A percentile compares a stretch with the other conserved stretches of the same genome.
Evolutionary conservation across 2,113 vertebrate genomes (phyloP).

Genomic region (Progne subis): DNA sequence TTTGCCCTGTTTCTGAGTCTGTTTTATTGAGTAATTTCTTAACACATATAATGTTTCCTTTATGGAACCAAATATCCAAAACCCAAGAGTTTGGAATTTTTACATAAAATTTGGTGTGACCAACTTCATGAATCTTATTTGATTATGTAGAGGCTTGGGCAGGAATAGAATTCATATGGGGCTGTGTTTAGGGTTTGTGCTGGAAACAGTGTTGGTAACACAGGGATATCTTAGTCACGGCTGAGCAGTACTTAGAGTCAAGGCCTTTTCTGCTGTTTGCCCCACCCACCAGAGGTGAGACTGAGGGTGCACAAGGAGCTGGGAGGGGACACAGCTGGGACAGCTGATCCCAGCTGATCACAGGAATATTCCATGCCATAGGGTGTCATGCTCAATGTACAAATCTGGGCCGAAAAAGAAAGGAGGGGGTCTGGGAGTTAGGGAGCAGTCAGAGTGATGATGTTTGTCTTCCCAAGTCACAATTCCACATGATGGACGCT

Average conservation of each 20-base stretch:
- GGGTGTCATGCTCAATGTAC: background rate
- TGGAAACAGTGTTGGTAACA: background rate
- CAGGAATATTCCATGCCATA: background rate
- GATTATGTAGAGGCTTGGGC: background rate
- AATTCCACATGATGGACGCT: fast-evolving
- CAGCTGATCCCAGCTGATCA: background rate
- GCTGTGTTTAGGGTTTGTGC: background rate
- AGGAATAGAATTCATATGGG: background rate
- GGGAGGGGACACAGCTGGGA: background rate
- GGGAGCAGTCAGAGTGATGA: fast-evolving
- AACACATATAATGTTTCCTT: background rate
- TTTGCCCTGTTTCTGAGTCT: background rate
- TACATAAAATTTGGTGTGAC: background rate
- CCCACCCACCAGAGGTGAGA: fast-evolving
- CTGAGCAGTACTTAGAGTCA: fast-evolving
- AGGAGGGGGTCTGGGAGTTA: fast-evolving
- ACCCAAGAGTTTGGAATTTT: background rate
- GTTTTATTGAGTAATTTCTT: background rate
- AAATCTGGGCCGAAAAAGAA: background rate
- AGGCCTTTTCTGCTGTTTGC: background rate
- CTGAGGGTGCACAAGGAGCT: fast-evolving
- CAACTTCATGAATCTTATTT: background rate
- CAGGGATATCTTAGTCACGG: background rate
- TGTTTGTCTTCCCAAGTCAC: background rate
- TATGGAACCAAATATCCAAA: background rate